Evolutionary conservation across 2,113 vertebrate genomes (phyloP).

Genomic region (human): GRCh38 chr15:75058001-75058500

Average conservation of each 20-base stretch:
- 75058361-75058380: slow-evolving; percentile 35
- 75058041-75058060: background rate
- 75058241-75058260: background rate
- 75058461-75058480: background rate
- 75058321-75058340: slow-evolving; percentile 20
- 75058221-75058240: background rate
- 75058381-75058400: background rate
- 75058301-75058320: background rate
- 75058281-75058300: background rate
- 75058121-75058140: background rate
- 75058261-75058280: background rate
- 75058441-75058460: background rate
- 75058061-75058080: background rate
- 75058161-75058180: background rate
- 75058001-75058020: background rate
- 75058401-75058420: slow-evolving; percentile 20
- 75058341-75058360: background rate
- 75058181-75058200: background rate
- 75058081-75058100: background rate
- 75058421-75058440: background rate
- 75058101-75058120: background rate
- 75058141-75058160: background rate
- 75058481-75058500: background rate
- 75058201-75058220: background rate
- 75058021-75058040: background rate